A percentile compares a stretch with the other conserved stretches of the same genome.
These are phyloP conservation scores for Dorcus hopei DNA, from an alignment of 2,888 invertebrate genomes.

Conservation along the genomic window DNA sequence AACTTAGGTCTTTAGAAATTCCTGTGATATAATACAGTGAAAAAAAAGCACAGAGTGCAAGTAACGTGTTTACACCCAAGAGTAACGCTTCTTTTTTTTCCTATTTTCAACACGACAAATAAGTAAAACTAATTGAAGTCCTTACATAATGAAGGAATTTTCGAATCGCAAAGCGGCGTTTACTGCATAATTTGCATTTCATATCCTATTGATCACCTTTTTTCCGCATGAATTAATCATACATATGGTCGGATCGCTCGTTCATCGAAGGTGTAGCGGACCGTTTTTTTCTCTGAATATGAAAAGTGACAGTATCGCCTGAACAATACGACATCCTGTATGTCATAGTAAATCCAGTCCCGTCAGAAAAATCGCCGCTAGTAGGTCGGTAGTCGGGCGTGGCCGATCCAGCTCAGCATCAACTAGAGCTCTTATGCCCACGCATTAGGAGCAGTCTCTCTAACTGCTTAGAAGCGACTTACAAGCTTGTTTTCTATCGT, in stretches of 20 bases:
- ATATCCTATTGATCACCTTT: conserved; percentile 2
- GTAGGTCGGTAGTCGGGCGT: conserved; percentile 46
- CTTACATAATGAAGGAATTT: too few relatives aligned
- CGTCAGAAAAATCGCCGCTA: conserved; percentile 40
- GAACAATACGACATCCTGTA: conserved; percentile 10
- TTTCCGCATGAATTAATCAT: conserved; percentile 1
- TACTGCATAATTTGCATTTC: background rate
- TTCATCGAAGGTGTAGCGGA: background rate
- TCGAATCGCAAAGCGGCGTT: background rate
- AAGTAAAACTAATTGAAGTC: too few relatives aligned
- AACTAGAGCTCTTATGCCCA: conserved; percentile 20
- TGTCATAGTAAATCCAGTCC: conserved; percentile 24
- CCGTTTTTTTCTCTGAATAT: background rate
- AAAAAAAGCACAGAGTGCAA: too few relatives aligned
- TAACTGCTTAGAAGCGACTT: conserved; percentile 16
- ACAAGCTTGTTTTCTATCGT: conserved; percentile 17
- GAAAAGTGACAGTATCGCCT: conserved; percentile 8
- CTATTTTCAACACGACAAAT: too few relatives aligned
- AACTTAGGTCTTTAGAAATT: too few relatives aligned
- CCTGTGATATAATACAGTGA: too few relatives aligned
- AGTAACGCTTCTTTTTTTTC: too few relatives aligned
- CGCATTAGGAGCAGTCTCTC: background rate
- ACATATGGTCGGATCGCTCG: background rate
- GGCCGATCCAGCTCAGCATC: conserved; percentile 30
- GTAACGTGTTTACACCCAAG: too few relatives aligned